Percentiles rank a stretch among this genome's conserved stretches.
Conservation (phyloP, 2,113 vertebrate species). For the Bubalus kerabau region DNA sequence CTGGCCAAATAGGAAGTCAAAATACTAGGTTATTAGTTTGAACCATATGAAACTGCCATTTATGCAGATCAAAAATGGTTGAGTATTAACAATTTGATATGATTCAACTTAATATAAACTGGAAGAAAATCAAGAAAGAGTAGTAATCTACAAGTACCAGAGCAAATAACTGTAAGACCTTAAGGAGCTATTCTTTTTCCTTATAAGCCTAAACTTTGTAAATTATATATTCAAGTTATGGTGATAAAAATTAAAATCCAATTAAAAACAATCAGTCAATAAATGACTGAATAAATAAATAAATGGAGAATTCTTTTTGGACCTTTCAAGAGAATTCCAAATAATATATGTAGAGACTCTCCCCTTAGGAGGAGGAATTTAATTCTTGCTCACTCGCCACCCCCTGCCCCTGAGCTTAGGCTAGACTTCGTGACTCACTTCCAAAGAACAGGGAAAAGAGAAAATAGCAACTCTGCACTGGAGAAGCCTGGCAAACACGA, state of each 20-base stretch:
- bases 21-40: neutral
- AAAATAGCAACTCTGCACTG: neutral
- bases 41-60: neutral
- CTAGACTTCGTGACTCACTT: neutral
- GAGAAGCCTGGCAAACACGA: neutral
- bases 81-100: neutral
- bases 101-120: neutral
- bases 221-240: neutral
- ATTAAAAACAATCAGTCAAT: neutral
- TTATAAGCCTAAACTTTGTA: constrained; percentile 19
- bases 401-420: neutral
- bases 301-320: neutral
- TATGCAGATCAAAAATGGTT: constrained; percentile 9
- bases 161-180: neutral
- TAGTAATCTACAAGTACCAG: neutral
- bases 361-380: neutral
- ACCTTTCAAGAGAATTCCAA: neutral
- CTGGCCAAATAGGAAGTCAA: neutral
- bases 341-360: neutral
- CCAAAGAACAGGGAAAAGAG: neutral
- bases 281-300: neutral
- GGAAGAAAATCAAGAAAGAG: neutral
- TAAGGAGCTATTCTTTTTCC: neutral
- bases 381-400: neutral
- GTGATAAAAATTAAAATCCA: constrained; percentile 9